Percentiles rank a stretch among this genome's conserved stretches.
Conservation (phyloP, 2,888 invertebrate genomes). For the Tetropium fuscum region DNA sequence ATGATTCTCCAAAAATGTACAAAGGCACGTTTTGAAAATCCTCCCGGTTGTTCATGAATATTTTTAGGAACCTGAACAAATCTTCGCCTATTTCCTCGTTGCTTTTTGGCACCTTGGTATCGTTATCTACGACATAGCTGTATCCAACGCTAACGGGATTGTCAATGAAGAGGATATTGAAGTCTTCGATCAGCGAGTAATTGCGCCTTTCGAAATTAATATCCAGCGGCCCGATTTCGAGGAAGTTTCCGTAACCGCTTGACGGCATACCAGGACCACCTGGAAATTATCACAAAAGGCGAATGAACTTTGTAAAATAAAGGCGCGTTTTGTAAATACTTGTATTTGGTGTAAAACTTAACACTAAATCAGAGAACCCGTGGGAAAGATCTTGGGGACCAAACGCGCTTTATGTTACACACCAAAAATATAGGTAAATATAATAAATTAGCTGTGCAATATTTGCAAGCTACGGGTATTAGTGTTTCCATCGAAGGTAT, state of each 20-base stretch:
- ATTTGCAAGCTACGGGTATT: no score
- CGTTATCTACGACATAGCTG: slow-evolving; percentile 77
- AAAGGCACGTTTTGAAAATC: slow-evolving; percentile 80
- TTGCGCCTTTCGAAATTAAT: slow-evolving; percentile 67
- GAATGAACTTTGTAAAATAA: no score
- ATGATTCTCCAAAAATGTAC: slow-evolving; percentile 90
- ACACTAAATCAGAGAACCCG: no score
- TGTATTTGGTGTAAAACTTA: no score
- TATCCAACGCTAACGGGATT: slow-evolving; percentile 91
- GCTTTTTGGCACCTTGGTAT: slow-evolving; percentile 66
- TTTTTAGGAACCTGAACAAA: slow-evolving; percentile 77
- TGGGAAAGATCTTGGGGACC: no score
- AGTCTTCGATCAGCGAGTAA: slow-evolving; percentile 68
- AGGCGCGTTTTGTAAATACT: no score
- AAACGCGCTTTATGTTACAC: no score
- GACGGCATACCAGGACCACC: slow-evolving; percentile 69
- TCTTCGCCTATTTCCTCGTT: slow-evolving; percentile 78
- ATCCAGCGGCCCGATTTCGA: slow-evolving; percentile 82
- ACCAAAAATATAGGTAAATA: no score
- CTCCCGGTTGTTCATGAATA: slow-evolving; percentile 75
- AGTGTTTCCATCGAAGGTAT: no score
- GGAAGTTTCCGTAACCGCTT: slow-evolving; percentile 79
- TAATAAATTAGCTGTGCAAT: no score
- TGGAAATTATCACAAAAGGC: slow-evolving; percentile 48
- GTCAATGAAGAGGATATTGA: slow-evolving; percentile 85